phyloP scores from a whole-genome alignment of 2,888 invertebrate genomes.

The Pteria penguin region DNA sequence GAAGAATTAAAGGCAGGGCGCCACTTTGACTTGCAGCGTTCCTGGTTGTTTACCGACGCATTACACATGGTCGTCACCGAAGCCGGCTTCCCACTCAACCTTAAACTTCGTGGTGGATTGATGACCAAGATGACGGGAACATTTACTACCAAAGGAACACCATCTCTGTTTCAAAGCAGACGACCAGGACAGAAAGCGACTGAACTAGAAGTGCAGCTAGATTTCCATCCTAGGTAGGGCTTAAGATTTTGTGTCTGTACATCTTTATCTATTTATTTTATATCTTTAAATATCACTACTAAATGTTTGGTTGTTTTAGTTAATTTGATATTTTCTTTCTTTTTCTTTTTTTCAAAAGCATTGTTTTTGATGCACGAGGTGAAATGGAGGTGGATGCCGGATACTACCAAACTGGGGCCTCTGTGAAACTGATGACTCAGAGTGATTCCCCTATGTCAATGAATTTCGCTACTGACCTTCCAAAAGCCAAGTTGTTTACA shows the following conservation, averaged over 20 bases:
- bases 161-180: not conserved
- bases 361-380: slow-evolving; percentile 44
- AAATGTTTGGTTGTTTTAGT: not conserved
- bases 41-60: slow-evolving; percentile 31
- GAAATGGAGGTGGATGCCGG: slow-evolving; percentile 50
- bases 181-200: slow-evolving; percentile 14
- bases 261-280: not conserved
- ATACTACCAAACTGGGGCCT: slow-evolving; percentile 45
- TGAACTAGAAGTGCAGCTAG: not conserved
- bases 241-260: not conserved
- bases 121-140: slow-evolving; percentile 50
- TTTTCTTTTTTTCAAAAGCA: slow-evolving; percentile 39
- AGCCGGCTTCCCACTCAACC: slow-evolving; percentile 57
- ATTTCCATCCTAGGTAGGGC: slow-evolving; percentile 45
- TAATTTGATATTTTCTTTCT: not conserved
- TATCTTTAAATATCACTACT: not conserved
- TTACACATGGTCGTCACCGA: slow-evolving; percentile 54
- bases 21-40: slow-evolving; percentile 40
- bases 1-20: slow-evolving; percentile 11
- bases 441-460: slow-evolving; percentile 40
- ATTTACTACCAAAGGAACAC: not conserved
- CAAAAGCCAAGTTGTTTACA: slow-evolving; percentile 42
- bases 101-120: slow-evolving; percentile 45
- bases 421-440: slow-evolving; percentile 28
- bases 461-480: slow-evolving; percentile 34